phyloP scores from a whole-genome alignment of 2,888 invertebrate species.

The Diplazon laetatorius region DNA sequence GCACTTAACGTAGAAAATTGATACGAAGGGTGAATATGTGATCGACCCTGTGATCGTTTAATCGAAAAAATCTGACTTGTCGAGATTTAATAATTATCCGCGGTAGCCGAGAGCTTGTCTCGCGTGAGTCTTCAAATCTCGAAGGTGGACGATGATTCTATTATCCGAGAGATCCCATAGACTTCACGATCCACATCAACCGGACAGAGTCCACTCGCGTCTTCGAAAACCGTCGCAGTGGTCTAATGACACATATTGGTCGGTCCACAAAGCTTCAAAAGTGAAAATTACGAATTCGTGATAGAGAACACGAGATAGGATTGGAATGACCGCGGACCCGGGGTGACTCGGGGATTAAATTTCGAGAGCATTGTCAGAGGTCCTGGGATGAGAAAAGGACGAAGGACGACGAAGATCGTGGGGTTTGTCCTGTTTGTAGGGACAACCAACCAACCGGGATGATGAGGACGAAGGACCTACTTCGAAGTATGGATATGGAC shows the following conservation, averaged over 20 bases:
- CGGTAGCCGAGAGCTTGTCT: constrained; percentile 50
- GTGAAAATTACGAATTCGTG: constrained; percentile 60
- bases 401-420: constrained; percentile 13
- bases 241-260: no score
- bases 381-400: constrained; percentile 10
- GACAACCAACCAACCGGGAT: constrained; percentile 53
- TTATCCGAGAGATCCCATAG: constrained; percentile 47
- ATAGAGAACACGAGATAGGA: constrained; percentile 62
- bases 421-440: constrained; percentile 30
- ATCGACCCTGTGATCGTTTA: constrained; percentile 44
- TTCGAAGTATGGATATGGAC: no score
- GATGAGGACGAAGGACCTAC: constrained; percentile 33
- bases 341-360: not conserved
- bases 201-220: not conserved
- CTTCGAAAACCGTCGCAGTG: no score
- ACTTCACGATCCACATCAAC: constrained; percentile 12
- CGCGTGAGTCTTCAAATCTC: constrained; percentile 14
- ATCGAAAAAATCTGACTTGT: constrained; percentile 16
- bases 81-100: constrained; percentile 62
- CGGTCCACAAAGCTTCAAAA: not conserved
- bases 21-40: not conserved
- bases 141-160: constrained; percentile 22
- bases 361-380: constrained; percentile 29
- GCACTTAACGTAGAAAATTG: no score
- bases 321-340: not conserved